Evolutionary conservation across 2,113 vertebrate genomes (phyloP).

Genomic region (Tamias sibiricus): DNA sequence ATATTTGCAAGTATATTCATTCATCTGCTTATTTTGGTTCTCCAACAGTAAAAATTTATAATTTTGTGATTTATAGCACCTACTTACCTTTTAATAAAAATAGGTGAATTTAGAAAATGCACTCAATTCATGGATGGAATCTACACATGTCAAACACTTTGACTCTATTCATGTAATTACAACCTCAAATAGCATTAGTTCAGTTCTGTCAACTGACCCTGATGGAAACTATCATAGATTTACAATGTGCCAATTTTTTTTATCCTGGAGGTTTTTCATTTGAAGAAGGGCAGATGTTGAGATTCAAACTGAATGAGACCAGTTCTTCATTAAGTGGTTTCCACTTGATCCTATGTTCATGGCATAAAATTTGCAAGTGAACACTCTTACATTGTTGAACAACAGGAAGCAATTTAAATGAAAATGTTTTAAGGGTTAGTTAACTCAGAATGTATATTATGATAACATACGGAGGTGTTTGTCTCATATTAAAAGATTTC

Average conservation of each 20-base stretch:
- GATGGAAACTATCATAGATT: slow-evolving; percentile 55
- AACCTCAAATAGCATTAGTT: slow-evolving; percentile 46
- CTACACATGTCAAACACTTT: slow-evolving; percentile 67
- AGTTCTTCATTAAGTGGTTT: slow-evolving; percentile 21
- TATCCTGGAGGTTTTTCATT: slow-evolving; percentile 51
- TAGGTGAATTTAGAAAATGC: slow-evolving; percentile 12
- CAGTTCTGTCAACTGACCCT: slow-evolving; percentile 31
- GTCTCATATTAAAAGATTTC: not conserved
- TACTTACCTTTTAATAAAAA: slow-evolving; percentile 74
- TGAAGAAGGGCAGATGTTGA: slow-evolving; percentile 58
- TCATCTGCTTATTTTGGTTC: slow-evolving; percentile 44
- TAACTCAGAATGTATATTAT: slow-evolving; percentile 11
- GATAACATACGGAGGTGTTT: not conserved
- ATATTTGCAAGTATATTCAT: not conserved
- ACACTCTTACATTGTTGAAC: not conserved
- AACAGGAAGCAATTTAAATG: not conserved
- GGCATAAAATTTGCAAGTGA: not conserved
- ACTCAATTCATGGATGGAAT: not conserved
- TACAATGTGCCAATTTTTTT: slow-evolving; percentile 52
- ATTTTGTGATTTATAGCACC: slow-evolving; percentile 69
- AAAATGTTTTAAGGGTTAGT: not conserved
- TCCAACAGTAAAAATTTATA: slow-evolving; percentile 2
- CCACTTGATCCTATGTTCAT: not conserved
- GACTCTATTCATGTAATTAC: slow-evolving; percentile 43
- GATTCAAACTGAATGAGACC: not conserved